phyloP scores from a whole-genome alignment of 1,140 invertebrate species.

The Caligus rogercresseyi region DNA sequence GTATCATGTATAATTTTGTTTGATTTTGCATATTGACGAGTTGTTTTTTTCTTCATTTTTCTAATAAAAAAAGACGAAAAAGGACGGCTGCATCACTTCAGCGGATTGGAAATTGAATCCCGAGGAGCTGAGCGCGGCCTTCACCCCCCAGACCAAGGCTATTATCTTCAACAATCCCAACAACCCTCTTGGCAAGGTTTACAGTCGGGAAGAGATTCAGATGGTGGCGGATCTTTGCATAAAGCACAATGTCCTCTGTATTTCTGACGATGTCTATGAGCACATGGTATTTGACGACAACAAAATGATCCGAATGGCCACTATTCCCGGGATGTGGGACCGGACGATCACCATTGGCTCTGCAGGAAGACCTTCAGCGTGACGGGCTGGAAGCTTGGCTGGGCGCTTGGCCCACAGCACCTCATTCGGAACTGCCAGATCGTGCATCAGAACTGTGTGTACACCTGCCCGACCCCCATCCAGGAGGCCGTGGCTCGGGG shows the following conservation, averaged over 20 bases:
- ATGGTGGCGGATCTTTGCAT: constrained; percentile 69
- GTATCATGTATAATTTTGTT: constrained; percentile 5
- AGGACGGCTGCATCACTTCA: constrained; percentile 36
- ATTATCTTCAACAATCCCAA: constrained; percentile 91
- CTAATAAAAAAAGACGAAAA: constrained; percentile 25
- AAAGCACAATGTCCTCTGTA: constrained; percentile 74
- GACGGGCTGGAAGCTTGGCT: constrained; percentile 94
- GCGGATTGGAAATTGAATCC: constrained; percentile 76
- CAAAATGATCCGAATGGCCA: constrained; percentile 78
- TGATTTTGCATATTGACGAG: neutral
- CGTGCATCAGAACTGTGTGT: constrained; percentile 85
- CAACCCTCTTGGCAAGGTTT: constrained; percentile 53
- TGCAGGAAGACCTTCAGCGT: constrained; percentile 90
- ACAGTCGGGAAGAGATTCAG: constrained; percentile 36
- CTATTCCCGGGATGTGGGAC: constrained; percentile 91
- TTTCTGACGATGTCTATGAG: constrained; percentile 96
- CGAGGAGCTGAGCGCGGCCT: constrained; percentile 58
- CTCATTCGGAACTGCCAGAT: constrained; percentile 61
- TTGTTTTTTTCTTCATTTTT: constrained; percentile 10
- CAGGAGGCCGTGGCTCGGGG: constrained; percentile 76
- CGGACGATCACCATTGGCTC: constrained; percentile 91
- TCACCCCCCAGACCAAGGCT: constrained; percentile 77
- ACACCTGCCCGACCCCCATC: constrained; percentile 66
- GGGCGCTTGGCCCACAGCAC: constrained; percentile 71
- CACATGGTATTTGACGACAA: constrained; percentile 77